Base-by-base conservation (phyloP, 1,140 invertebrate genomes). In the Apis dorsata region DNA sequence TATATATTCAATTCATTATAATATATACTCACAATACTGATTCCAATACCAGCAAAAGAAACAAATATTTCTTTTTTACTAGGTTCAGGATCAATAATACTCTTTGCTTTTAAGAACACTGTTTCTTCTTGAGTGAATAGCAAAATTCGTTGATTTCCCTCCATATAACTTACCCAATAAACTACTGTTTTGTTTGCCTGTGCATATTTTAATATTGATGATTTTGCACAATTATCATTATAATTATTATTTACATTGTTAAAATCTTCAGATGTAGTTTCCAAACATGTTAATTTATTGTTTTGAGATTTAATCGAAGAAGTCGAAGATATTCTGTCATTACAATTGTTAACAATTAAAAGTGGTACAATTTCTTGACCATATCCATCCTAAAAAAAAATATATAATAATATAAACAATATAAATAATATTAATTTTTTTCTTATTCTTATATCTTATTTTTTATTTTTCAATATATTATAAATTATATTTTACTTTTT, bases 141-240 rank as follows among this genome's bases (percentile, higher is more conserved):
- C 49, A 98, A 93, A 0, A 97, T 96, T 89, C 97, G 93, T 93
- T 98, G 97, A 55, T 95, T 94, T 0, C 95, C 95, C 83, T 97
- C 96, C 87, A 97, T 94, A 84, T 96, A 97, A 74, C 97, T 97
- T 57, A 97, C 95, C 97, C 97, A 98, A 88, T 97, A 97, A n/a
- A 98, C 96, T 4, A 96, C 94, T 13, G 97, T 94, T 83, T 95
- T 94, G 85, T 96, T 95, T 84, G 93, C 95, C 49, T 95, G 92
- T 4, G 94, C 90, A 74, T 92, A 88, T 75, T 92, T 92, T 88
- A 91, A 86, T 71, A 86, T 87, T 12, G 88, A 79, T 24, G 81
- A 78, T 51, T 89, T 88, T 0, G 75, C 49, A 24, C 92, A 90
- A 44, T 85, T 66, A 11, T 94, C 71, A 17, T 89, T 89, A 75